These are phyloP conservation scores for Aratinga solstitialis DNA, from an alignment of 2,797 vertebrate species.

Conservation along the genomic window DNA sequence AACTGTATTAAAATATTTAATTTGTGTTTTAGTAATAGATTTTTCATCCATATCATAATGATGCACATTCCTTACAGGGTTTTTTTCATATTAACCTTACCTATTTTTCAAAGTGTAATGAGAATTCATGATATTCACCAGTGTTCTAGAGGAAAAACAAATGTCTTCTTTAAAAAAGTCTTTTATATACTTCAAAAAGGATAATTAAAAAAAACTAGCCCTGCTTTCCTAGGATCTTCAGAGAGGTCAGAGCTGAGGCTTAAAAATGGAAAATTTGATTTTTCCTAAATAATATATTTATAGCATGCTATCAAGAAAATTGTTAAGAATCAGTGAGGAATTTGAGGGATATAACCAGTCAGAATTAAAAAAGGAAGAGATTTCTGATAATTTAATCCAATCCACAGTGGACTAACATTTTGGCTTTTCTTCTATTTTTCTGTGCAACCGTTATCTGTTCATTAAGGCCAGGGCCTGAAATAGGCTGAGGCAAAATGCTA, in stretches of 20 bases:
- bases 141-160: not conserved
- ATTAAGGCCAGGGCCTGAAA: not conserved
- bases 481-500: not conserved
- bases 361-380: not conserved
- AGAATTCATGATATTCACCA: not conserved
- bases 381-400: not conserved
- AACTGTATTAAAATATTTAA: not conserved
- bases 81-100: not conserved
- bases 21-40: not conserved
- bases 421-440: not conserved
- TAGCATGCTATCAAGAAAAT: not conserved
- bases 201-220: not conserved
- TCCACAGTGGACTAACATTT: not conserved
- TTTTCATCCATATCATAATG: not conserved
- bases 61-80: not conserved
- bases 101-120: not conserved
- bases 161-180: accelerated
- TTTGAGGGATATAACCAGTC: not conserved
- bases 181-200: not conserved
- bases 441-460: not conserved
- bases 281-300: not conserved
- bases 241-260: not conserved
- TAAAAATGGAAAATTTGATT: not conserved
- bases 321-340: not conserved
- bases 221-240: not conserved